Base-by-base conservation (phyloP, 1,140 invertebrate species). In the Polypedilum vanderplanki region DNA sequence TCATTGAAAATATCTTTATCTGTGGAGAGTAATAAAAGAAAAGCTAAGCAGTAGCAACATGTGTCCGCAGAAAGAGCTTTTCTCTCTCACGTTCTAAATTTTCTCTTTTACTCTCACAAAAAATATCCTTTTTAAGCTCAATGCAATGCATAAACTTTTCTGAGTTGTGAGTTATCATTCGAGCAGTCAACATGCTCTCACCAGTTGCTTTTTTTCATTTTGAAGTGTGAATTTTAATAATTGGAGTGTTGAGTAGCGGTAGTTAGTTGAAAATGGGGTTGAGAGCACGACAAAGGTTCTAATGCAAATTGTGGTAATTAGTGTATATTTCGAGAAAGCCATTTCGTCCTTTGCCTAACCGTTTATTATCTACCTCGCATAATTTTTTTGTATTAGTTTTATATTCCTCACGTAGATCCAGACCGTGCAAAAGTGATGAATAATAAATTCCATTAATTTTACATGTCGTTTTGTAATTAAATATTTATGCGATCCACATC, bases 401-500 rank as follows among this genome's bases (percentile, higher is more conserved):
- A n/a, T 57, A 0, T 57, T 12, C 46, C 3, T 57, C 24, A 33
- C 24, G 24, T 33, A 33, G 24, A 33, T 33, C 24, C n/a, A n/a
- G n/a, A n/a, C 8, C 46, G 4, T 57, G 46, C 46, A 57, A 57
- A 15, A 57, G n/a, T 57, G 46, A 57, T 57, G 46, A 57, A 57
- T 57, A 57, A 57, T 57, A 57, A 57, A 57, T 57, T 57, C 46
- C 46, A 57, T 57, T 57, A 57, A 57, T 57, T 57, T 57, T 57
- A 57, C 46, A 57, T 57, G 46, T 57, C 46, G 46, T 57, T 57
- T 57, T 12, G 4, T 57, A 57, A 57, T 57, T 57, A 57, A 57
- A n/a, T 57, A 57, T 57, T 57, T 57, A 57, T 57, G 12, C 46
- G 46, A n/a, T 57, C 24, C 24, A 5, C 24, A 33, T 33, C 5